Conservation (phyloP, 1,140 invertebrate species). For the Pissodes strobi region DNA sequence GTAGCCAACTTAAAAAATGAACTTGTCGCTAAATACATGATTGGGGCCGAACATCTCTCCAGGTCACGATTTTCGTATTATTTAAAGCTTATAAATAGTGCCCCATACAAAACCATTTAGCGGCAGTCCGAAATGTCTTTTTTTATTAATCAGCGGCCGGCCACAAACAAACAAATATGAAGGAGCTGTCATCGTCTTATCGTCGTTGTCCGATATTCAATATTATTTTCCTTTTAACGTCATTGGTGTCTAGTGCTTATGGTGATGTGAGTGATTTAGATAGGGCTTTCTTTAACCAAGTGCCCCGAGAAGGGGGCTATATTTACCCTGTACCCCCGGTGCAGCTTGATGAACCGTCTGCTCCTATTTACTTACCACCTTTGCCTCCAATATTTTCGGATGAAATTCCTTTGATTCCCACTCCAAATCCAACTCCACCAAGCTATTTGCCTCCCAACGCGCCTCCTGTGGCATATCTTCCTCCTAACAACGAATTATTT, state of each 20-base stretch:
- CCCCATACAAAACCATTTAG: conserved; percentile 7
- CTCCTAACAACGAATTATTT: too few species aligned
- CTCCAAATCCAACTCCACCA: conserved; percentile 28
- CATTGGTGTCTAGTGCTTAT: conserved; percentile 1
- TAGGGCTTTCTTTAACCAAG: background rate
- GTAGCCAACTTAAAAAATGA: conserved; percentile 1
- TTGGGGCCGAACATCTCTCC: conserved; percentile 34
- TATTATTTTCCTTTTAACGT: background rate
- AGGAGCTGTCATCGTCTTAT: background rate
- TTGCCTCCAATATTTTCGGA: background rate
- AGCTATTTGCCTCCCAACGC: conserved; percentile 20
- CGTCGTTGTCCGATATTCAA: background rate
- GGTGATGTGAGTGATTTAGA: conserved; percentile 24
- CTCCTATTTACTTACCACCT: conserved; percentile 30
- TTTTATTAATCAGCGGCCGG: background rate
- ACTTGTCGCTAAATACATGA: conserved; percentile 31
- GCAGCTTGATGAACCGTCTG: conserved; percentile 34
- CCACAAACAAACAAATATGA: too few species aligned
- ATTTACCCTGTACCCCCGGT: conserved; percentile 39
- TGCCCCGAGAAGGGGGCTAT: conserved; percentile 34
- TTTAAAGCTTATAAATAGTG: conserved; percentile 31
- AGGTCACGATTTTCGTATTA: conserved; percentile 35
- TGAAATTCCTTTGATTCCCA: conserved; percentile 9
- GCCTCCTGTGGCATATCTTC: background rate
- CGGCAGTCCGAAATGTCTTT: too few species aligned